Base-by-base conservation (phyloP, 2,888 invertebrate species). In the Orthosia incerta region DNA sequence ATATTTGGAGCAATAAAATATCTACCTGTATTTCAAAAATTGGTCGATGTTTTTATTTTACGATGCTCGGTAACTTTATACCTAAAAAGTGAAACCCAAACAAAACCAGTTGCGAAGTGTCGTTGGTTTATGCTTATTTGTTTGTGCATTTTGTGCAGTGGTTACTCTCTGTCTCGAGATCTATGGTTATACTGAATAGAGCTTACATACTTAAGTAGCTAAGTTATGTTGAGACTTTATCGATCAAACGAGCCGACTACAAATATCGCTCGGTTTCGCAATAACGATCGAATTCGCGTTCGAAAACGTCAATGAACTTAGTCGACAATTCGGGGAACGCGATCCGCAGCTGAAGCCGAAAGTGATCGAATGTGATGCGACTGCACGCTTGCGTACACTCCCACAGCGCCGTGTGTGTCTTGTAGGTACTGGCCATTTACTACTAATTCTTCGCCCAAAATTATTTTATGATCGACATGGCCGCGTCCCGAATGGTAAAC, bases 401-500 rank as follows among this genome's bases (percentile, higher is more conserved):
- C 78, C 79, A 86, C 76, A 76, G 79, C 91, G 70, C 87, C 83
- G 91, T 88, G 91, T 91, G 91, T 90, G 91, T 91, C 89, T 91
- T 88, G 76, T n/a, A n/a, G n/a, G n/a, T 85, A 85, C 86, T 83
- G 72, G 76, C 87, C 86, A 90, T 90, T 91, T 92, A 93, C 91
- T 91, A 91, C 91, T 94, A 93, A 94, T 94, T 93, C 92, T 87
- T 91, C 88, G 88, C 80, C 88, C 92, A 92, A 95, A 95, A 94
- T 94, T 92, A 94, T 94, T 94, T 95, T 94, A 96, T 94, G 94
- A 95, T 90, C 88, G 86, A 87, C 88, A 83, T 86, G 83, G 78
- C 82, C 91, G 93, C 93, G 94, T 86, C 82, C 87, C 89, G 96
- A 95, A 96, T 96, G 90, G 94, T 94, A 93, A 95, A 89, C 86